Evolutionary conservation across 2,888 invertebrate species (phyloP).

Genomic region (Cryptocephalus moraei): DNA sequence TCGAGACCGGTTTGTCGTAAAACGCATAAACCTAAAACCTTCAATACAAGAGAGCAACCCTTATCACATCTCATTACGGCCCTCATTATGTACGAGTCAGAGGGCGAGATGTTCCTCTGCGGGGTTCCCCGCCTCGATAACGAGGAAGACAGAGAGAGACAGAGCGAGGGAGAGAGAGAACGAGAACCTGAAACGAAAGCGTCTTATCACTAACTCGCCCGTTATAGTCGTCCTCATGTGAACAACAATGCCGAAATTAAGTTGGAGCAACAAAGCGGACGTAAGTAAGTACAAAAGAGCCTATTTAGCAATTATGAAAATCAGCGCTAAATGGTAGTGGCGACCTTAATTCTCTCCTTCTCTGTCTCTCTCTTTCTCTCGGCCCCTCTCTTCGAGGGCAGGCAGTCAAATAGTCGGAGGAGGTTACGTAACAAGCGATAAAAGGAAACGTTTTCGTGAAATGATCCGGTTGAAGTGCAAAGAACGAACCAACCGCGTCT

Average conservation of each 20-base stretch:
- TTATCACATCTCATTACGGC: too few relatives aligned
- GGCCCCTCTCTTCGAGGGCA: slow-evolving; percentile 16
- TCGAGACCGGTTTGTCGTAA: too few relatives aligned
- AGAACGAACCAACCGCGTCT: too few relatives aligned
- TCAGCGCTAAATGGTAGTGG: slow-evolving; percentile 14
- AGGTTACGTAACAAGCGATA: slow-evolving; percentile 33
- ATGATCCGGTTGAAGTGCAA: background rate
- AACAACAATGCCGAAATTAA: slow-evolving; percentile 15
- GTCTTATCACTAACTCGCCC: slow-evolving; percentile 1
- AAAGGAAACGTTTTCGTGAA: slow-evolving; percentile 22
- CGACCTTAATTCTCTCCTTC: background rate
- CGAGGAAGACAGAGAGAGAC: too few relatives aligned
- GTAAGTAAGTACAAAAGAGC: slow-evolving; percentile 15
- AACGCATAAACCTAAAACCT: too few relatives aligned
- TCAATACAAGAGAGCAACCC: too few relatives aligned
- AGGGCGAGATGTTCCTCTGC: too few relatives aligned
- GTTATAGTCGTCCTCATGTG: background rate
- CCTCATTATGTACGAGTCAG: too few relatives aligned
- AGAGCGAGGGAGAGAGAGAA: too few relatives aligned
- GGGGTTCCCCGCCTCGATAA: too few relatives aligned
- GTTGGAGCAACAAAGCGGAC: slow-evolving; percentile 12
- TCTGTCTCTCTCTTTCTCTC: slow-evolving; percentile 12
- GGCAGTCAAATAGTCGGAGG: slow-evolving; percentile 22
- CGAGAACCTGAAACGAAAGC: too few relatives aligned
- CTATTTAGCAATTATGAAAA: slow-evolving; percentile 23